Evolutionary conservation across 2,797 vertebrate genomes (phyloP).

Genomic region (Danio kyathit): DNA sequence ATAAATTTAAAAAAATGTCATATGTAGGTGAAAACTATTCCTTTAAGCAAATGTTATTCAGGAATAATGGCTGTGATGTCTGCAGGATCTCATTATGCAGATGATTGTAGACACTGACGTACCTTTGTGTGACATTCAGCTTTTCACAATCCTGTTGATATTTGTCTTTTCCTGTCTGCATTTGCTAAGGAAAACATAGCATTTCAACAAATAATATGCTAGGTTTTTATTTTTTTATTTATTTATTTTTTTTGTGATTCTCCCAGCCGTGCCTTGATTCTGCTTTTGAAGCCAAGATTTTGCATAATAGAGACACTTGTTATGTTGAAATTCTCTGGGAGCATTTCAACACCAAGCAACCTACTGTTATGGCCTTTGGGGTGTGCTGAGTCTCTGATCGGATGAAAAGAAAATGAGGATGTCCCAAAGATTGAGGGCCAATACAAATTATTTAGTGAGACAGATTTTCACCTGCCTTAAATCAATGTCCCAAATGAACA

Average conservation of each 20-base stretch:
- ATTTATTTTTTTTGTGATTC: neutral
- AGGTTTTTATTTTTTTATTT: neutral
- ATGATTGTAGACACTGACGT: neutral
- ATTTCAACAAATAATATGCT: neutral
- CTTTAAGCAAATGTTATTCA: neutral
- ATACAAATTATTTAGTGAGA: slow-evolving; percentile 36
- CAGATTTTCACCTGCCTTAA: slow-evolving; percentile 24
- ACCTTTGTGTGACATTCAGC: neutral
- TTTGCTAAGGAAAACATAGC: neutral
- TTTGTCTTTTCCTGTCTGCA: slow-evolving; percentile 2
- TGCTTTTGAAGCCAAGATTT: neutral
- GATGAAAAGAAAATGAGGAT: slow-evolving; percentile 33
- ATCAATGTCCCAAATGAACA: slow-evolving; percentile 30
- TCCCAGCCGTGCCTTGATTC: neutral
- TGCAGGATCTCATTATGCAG: slow-evolving; percentile 2
- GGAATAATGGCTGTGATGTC: neutral
- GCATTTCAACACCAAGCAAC: neutral
- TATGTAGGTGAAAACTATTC: neutral
- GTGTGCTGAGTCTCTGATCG: neutral
- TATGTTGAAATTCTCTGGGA: neutral
- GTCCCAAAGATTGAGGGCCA: slow-evolving; percentile 25
- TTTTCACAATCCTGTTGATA: neutral
- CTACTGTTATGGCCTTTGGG: neutral
- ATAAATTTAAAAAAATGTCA: neutral
- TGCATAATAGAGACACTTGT: neutral